Evolutionary conservation across 2,113 vertebrate genomes (phyloP), one percentile per base, ranked within the genome.

Genomic region (Kryptolebias marmoratus): DNA sequence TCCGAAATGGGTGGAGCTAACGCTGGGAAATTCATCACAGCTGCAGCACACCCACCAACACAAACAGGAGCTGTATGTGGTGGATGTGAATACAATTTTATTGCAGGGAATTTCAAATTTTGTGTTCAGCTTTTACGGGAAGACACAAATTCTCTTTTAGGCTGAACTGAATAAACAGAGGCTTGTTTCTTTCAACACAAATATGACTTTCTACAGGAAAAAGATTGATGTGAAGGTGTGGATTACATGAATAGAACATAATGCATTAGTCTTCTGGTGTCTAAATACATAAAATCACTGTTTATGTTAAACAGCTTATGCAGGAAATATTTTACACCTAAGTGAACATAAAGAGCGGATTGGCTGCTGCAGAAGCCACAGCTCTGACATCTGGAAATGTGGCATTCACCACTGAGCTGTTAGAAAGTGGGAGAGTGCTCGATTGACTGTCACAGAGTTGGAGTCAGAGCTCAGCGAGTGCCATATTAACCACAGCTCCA

Each of bases 331-430:
- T 72, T 86, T 71, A 84, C 88, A 88, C 81, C 83, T 82, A 80
- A 86, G 72, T 80, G 81, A 82, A 86, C 62, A 79, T 70, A 47
- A 77, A 85, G 82, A 79, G 83, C 71, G 71, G 80, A 81, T 18
- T 44, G 64, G 79, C 80, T 83, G 63, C 68, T 48, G 64, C 14
- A 32, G 78, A 88, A 87, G 78, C 88, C 89, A 55, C 81, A 85
- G 76, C 74, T 82, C 77, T 89, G 89, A 92, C 89, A 91, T 91
- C 86, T 92, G 91, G 87, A 91, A 90, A 90, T 83, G 86, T 70
- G 86, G 84, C 84, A 80, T 84, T 66, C 77, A 81, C 84, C 79
- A 64, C 82, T 59, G 86, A 86, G 86, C 84, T 87, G 87, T 86
- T 87, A 88, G 84, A 89, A 85, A 90, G 89, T 84, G 87, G 88